phyloP scores from a whole-genome alignment of 2,888 invertebrate species.

The Scrobipalpa atriplicella region DNA sequence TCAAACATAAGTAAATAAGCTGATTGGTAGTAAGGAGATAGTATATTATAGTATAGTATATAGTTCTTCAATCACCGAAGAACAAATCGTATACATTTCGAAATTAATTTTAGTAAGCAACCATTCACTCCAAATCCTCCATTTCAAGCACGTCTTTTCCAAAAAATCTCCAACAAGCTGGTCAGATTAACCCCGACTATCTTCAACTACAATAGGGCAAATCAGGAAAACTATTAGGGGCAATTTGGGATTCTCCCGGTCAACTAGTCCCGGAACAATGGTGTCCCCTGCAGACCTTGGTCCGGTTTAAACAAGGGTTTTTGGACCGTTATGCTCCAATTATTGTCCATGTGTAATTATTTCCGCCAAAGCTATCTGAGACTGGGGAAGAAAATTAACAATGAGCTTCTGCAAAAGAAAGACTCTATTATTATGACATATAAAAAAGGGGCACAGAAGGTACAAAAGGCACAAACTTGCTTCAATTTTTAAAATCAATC shows the following conservation, averaged over 20 bases:
- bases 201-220: slow-evolving; percentile 55
- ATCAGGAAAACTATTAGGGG: slow-evolving; percentile 59
- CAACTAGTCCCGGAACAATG: slow-evolving; percentile 68
- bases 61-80: no score
- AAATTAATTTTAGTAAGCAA: not conserved
- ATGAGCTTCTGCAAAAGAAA: no score
- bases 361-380: slow-evolving; percentile 60
- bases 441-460: no score
- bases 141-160: slow-evolving; percentile 9
- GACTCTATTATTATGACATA: no score
- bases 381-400: slow-evolving; percentile 17
- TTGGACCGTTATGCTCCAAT: slow-evolving; percentile 58
- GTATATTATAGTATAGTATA: no score
- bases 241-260: slow-evolving; percentile 76
- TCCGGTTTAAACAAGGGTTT: slow-evolving; percentile 75
- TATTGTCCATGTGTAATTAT: slow-evolving; percentile 72
- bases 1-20: no score
- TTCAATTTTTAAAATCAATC: no score
- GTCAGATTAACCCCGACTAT: slow-evolving; percentile 26
- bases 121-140: not conserved
- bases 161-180: slow-evolving; percentile 30
- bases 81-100: not conserved
- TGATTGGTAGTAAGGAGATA: no score
- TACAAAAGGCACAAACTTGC: no score
- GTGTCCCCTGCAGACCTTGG: slow-evolving; percentile 74